Conservation (phyloP, 1,140 invertebrate species). For the Nasonia vitripennis region DNA sequence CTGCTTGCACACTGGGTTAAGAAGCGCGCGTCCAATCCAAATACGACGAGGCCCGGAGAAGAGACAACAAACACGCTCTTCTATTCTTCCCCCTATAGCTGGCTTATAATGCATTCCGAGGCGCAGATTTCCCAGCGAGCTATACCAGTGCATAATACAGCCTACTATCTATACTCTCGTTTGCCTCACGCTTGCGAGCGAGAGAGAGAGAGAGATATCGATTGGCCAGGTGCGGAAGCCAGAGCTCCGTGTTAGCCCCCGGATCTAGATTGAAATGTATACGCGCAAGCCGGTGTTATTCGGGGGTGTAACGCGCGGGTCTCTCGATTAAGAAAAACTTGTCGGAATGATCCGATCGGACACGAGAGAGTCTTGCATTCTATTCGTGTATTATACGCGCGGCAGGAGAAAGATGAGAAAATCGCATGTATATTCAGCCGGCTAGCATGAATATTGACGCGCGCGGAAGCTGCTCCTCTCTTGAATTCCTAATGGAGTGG, state of each 20-base stretch:
- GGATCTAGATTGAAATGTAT: constrained; percentile 1
- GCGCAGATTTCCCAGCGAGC: not conserved
- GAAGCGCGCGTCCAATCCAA: constrained; percentile 21
- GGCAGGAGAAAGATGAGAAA: not conserved
- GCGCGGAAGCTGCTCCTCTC: not conserved
- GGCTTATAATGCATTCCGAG: not conserved
- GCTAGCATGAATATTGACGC: constrained; percentile 4
- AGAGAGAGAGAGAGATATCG: not conserved
- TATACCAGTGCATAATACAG: no score
- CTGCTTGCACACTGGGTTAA: constrained; percentile 25
- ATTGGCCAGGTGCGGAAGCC: no score
- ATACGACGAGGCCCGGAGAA: not conserved
- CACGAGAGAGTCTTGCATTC: no score
- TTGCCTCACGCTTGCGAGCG: not conserved
- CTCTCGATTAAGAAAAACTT: not conserved
- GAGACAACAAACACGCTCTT: not conserved
- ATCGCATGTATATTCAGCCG: constrained; percentile 24
- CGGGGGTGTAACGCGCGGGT: not conserved
- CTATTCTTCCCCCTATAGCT: not conserved
- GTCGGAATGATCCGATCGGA: not conserved
- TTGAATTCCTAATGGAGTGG: constrained; percentile 9
- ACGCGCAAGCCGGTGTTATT: not conserved
- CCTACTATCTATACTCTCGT: not conserved
- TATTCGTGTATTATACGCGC: no score
- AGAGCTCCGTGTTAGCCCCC: not conserved